phyloP scores from a whole-genome alignment of 2,888 invertebrate genomes.

The Horisme vitalbata region DNA sequence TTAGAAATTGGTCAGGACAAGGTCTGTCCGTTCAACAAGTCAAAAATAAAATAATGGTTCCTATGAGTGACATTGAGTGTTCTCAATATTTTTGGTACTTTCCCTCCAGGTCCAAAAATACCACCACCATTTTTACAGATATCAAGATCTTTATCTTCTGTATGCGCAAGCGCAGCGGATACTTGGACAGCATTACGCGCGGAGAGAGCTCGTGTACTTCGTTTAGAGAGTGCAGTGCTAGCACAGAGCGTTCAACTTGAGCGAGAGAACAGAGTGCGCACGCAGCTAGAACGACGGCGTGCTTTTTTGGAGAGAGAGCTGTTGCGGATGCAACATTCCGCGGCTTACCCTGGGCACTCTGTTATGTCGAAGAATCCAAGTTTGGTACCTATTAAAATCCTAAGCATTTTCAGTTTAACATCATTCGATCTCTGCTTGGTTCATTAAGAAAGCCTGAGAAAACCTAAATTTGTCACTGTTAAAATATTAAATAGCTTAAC shows the following conservation, averaged over 20 bases:
- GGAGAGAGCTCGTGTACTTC: conserved; percentile 66
- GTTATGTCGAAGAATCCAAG: conserved; percentile 41
- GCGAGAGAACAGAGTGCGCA: conserved; percentile 65
- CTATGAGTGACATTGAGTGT: no score
- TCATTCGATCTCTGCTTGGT: neutral
- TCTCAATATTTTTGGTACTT: no score
- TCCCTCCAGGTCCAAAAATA: no score
- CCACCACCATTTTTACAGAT: conserved; percentile 40
- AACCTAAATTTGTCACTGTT: no score
- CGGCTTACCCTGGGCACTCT: conserved; percentile 24
- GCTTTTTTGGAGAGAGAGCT: conserved; percentile 63
- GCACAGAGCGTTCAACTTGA: conserved; percentile 67
- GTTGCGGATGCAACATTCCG: conserved; percentile 44
- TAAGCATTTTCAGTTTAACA: neutral
- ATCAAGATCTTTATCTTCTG: conserved; percentile 58
- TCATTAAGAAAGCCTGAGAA: no score
- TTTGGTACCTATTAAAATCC: conserved; percentile 39
- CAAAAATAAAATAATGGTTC: no score
- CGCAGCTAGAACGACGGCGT: conserved; percentile 65
- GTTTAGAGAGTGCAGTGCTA: conserved; percentile 66
- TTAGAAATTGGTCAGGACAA: no score
- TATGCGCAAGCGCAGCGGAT: conserved; percentile 61
- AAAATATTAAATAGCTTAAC: no score
- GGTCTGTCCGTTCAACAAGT: no score
- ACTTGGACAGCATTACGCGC: conserved; percentile 68